Conservation (phyloP, 2,888 invertebrate genomes). For the Lasius fuliginosus region DNA sequence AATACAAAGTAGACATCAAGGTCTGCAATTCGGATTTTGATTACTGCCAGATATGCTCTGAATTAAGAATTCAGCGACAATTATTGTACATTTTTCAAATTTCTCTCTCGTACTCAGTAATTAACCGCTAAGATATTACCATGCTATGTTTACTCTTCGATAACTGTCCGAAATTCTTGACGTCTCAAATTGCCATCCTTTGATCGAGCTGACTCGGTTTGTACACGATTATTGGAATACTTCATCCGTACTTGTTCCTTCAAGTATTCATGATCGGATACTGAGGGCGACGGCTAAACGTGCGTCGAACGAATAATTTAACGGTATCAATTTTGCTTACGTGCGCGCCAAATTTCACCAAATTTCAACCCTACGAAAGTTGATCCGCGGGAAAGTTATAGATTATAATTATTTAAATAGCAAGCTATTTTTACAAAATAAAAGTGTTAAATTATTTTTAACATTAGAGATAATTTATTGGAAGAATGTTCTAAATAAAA, state of each 20-base stretch:
- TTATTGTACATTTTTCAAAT: not conserved
- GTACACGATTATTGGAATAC: slow-evolving; percentile 78
- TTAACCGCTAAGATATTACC: slow-evolving; percentile 6
- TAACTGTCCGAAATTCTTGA: slow-evolving; percentile 50
- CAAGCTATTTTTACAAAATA: not conserved
- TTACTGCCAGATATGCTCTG: not conserved
- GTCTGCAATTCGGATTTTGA: not conserved
- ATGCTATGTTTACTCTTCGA: not conserved
- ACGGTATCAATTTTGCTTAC: slow-evolving; percentile 59
- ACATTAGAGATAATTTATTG: not conserved
- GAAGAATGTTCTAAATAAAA: not conserved
- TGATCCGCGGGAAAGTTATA: not conserved
- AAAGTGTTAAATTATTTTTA: not conserved
- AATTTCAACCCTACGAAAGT: not conserved
- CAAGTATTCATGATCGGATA: slow-evolving; percentile 70
- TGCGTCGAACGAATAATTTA: slow-evolving; percentile 60
- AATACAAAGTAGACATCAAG: not conserved
- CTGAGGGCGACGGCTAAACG: slow-evolving; percentile 41
- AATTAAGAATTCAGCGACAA: not conserved
- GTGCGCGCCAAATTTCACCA: slow-evolving; percentile 27
- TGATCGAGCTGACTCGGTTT: slow-evolving; percentile 44
- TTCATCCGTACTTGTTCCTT: slow-evolving; percentile 72
- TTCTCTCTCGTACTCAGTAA: not conserved
- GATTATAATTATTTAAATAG: not conserved
- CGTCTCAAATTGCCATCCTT: slow-evolving; percentile 27